Evolutionary conservation across 92 coral and sea anemone genomes (phyloP).

Genomic region (Desmophyllum pertusum): DNA sequence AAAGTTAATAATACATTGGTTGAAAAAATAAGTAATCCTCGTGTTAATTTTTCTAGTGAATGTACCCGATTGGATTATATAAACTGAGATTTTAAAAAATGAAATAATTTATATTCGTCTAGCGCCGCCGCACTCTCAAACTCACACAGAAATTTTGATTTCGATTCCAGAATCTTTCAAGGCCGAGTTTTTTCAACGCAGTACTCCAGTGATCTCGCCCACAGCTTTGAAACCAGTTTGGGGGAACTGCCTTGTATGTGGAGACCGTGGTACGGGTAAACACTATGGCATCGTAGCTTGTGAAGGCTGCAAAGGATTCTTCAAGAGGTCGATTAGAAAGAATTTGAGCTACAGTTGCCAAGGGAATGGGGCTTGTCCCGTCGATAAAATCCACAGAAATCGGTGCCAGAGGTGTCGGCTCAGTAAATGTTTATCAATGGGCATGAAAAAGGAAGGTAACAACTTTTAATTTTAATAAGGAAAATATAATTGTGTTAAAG

Average conservation of each 20-base stretch:
- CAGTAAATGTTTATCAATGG: conserved; percentile 83
- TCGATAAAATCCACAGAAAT: conserved; percentile 89
- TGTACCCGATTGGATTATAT: background rate
- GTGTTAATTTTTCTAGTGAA: background rate
- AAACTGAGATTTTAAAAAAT: no score
- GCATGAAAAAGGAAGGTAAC: conserved; percentile 93
- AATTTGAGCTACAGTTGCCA: conserved; percentile 81
- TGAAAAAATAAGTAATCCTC: background rate
- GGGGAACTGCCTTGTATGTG: conserved; percentile 93
- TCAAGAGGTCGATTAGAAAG: conserved; percentile 87
- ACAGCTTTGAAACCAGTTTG: conserved; percentile 40
- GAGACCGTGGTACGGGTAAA: conserved; percentile 88
- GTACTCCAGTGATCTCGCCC: background rate
- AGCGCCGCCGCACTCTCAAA: background rate
- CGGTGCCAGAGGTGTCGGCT: conserved; percentile 95
- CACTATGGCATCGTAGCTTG: conserved; percentile 97
- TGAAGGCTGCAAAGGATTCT: conserved; percentile 98
- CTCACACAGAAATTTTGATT: background rate
- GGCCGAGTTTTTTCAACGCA: background rate
- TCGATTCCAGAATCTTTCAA: conserved; percentile 18
- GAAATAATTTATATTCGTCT: background rate
- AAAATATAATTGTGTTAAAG: no score
- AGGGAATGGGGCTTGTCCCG: conserved; percentile 74
- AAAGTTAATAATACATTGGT: background rate
- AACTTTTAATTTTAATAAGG: no score